Conservation (phyloP, 1,140 invertebrate genomes). For the Panagrolaimus sp. region DNA sequence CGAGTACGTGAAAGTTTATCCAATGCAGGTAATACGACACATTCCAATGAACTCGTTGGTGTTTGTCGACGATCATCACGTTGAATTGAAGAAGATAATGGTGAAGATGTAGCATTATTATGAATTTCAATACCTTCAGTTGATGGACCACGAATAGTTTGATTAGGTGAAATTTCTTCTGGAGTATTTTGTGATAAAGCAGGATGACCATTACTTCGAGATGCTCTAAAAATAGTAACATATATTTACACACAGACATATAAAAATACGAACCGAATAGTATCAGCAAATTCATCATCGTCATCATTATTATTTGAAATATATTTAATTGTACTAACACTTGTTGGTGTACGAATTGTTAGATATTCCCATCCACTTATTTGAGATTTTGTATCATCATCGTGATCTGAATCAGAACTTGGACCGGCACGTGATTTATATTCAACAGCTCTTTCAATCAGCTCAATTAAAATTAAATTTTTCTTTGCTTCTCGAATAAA, state of each 20-base stretch:
- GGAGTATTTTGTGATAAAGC: not conserved
- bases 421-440: constrained; percentile 28
- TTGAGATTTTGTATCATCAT: constrained; percentile 18
- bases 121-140: not conserved
- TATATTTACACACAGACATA: too few relatives aligned
- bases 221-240: not conserved
- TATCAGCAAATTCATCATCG: constrained; percentile 8
- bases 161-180: not conserved
- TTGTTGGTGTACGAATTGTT: constrained; percentile 32
- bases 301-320: too few relatives aligned
- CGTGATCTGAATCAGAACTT: constrained; percentile 31
- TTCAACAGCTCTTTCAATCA: constrained; percentile 51
- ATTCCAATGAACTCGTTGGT: constrained; percentile 40
- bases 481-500: constrained; percentile 53
- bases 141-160: not conserved
- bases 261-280: not conserved
- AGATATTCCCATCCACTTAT: constrained; percentile 51
- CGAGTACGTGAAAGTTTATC: constrained; percentile 52
- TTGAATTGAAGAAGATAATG: not conserved
- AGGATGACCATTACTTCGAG: not conserved
- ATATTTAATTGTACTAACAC: not conserved
- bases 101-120: not conserved
- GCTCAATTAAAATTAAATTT: constrained; percentile 50
- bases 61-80: constrained; percentile 15
- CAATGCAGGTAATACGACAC: constrained; percentile 49